phyloP scores from a whole-genome alignment of 2,888 invertebrate genomes.

The Lutraria lutraria region DNA sequence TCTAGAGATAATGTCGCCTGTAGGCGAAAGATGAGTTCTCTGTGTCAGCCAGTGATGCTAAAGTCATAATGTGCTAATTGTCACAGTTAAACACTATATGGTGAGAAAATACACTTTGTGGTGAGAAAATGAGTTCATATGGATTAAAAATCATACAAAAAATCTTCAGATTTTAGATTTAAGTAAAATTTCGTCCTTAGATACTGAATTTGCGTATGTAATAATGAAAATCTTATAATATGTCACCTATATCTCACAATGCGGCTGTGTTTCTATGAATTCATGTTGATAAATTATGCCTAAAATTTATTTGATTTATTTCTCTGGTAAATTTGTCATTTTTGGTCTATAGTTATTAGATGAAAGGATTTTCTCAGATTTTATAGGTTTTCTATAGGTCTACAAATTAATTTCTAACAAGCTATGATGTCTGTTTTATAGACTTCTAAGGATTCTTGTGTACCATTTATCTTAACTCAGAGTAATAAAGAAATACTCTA shows the following conservation, averaged over 20 bases:
- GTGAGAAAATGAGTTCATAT: not conserved
- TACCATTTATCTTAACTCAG: no score
- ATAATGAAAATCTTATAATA: not conserved
- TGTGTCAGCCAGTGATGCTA: not conserved
- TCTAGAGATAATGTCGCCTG: not conserved
- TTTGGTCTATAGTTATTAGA: not conserved
- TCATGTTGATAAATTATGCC: not conserved
- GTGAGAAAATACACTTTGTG: not conserved
- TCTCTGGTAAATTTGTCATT: not conserved
- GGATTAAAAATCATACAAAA: no score
- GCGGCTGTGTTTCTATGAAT: not conserved
- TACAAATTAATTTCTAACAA: not conserved
- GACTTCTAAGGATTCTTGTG: not conserved
- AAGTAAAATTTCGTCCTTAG: no score
- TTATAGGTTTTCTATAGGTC: not conserved
- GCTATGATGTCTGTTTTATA: not conserved
- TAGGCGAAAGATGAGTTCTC: constrained; percentile 3
- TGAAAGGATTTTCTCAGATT: not conserved
- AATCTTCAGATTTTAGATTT: no score
- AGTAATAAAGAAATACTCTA: no score
- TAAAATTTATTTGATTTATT: not conserved
- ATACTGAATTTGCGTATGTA: not conserved
- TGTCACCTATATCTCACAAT: not conserved
- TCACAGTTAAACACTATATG: not conserved
- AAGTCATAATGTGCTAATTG: constrained; percentile 4